phyloP scores from a whole-genome alignment of 2,797 vertebrate genomes.

The Hydrocynus forskahlii region DNA sequence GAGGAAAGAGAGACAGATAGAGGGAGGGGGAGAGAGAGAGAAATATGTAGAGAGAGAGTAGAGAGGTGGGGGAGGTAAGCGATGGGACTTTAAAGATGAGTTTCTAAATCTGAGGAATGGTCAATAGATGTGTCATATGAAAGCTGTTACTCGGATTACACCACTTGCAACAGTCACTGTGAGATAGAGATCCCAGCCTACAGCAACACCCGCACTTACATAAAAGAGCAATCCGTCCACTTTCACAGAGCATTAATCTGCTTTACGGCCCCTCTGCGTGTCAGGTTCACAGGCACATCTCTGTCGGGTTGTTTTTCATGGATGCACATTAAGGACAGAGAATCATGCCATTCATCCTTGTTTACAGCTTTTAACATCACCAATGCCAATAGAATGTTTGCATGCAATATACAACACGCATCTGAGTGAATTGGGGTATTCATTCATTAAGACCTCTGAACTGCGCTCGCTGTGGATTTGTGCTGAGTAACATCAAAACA shows the following conservation, averaged over 20 bases:
- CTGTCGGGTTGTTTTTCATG: background rate
- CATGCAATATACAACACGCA: constrained; percentile 59
- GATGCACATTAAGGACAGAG: constrained; percentile 13
- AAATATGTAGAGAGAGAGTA: background rate
- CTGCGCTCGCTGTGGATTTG: background rate
- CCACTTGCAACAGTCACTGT: constrained; percentile 31
- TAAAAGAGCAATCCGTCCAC: constrained; percentile 48
- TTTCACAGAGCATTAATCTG: constrained; percentile 59
- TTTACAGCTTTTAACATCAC: constrained; percentile 4
- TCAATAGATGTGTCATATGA: constrained; percentile 63
- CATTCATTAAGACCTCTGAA: constrained; percentile 31
- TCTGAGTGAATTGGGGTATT: constrained; percentile 48
- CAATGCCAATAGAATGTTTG: background rate
- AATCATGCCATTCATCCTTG: background rate
- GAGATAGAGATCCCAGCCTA: constrained; percentile 20
- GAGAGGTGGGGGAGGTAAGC: background rate
- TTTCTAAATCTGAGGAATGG: constrained; percentile 69
- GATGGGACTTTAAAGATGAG: constrained; percentile 59
- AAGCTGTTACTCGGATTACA: constrained; percentile 71
- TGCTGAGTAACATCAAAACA: constrained; percentile 1
- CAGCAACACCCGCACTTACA: constrained; percentile 29
- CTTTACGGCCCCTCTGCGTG: constrained; percentile 49
- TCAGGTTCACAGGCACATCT: constrained; percentile 23
- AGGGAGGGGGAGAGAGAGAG: background rate
- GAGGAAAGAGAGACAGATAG: background rate